A percentile compares a stretch with the other conserved stretches of the same genome.
These are phyloP conservation scores for Spatula versicolor DNA, from an alignment of 2,797 vertebrate genomes.

Conservation along the genomic window DNA sequence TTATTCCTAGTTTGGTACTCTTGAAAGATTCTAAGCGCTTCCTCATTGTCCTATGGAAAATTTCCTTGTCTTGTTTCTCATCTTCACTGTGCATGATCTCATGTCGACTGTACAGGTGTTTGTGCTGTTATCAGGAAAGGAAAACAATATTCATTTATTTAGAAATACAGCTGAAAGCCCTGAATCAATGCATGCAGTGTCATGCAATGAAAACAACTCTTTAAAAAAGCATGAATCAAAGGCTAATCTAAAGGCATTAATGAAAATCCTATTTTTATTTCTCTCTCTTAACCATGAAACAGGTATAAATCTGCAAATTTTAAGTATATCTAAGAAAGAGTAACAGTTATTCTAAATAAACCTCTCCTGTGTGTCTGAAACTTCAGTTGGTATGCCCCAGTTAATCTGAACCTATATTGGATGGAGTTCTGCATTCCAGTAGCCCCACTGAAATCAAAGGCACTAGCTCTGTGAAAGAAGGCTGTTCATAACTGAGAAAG, in stretches of 20 bases:
- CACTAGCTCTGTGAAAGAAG: background rate
- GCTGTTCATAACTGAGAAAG: background rate
- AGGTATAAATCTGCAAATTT: background rate
- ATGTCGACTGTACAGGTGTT: slow-evolving; percentile 91
- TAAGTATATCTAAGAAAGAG: background rate
- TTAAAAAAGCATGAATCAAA: background rate
- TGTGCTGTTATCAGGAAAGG: slow-evolving; percentile 80
- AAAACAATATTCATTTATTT: slow-evolving; percentile 35
- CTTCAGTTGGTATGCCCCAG: background rate
- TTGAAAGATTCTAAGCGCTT: slow-evolving; percentile 95
- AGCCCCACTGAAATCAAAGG: background rate
- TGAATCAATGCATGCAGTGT: background rate
- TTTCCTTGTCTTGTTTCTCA: slow-evolving; percentile 94
- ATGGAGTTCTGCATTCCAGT: background rate
- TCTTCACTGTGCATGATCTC: slow-evolving; percentile 86
- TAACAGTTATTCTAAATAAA: background rate
- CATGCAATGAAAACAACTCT: background rate
- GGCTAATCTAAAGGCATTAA: background rate
- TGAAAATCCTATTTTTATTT: background rate
- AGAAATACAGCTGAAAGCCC: slow-evolving; percentile 6
- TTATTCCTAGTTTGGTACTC: slow-evolving; percentile 89
- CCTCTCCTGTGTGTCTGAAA: background rate
- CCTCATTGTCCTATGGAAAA: slow-evolving; percentile 97
- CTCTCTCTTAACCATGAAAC: background rate
- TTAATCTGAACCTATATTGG: background rate